phyloP scores from a whole-genome alignment of 2,888 invertebrate genomes.

The Tipula unca region DNA sequence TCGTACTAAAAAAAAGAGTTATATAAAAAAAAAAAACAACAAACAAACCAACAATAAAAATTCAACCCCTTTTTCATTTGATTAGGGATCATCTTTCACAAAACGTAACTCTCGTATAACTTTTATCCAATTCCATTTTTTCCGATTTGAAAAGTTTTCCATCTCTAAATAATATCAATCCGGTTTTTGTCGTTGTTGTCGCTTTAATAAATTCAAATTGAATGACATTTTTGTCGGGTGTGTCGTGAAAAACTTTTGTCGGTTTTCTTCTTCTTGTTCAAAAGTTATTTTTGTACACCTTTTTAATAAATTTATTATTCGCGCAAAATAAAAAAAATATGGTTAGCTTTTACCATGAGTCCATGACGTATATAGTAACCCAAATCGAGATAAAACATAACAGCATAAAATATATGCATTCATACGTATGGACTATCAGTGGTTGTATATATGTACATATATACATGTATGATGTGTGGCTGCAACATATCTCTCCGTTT shows the following conservation, averaged over 20 bases:
- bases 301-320: not conserved
- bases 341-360: not conserved
- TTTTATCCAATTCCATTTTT: constrained; percentile 1
- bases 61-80: not conserved
- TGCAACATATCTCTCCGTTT: not conserved
- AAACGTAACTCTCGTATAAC: not conserved
- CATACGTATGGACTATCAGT: not conserved
- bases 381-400: not conserved
- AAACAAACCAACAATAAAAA: not conserved
- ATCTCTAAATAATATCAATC: not conserved
- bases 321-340: not conserved
- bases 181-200: not conserved
- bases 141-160: not conserved
- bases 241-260: not conserved
- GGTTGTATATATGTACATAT: not conserved
- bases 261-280: not conserved
- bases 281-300: not conserved
- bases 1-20: not conserved
- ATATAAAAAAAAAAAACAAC: not conserved
- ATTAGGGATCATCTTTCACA: not conserved
- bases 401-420: not conserved
- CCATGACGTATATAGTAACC: too few relatives aligned
- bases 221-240: not conserved
- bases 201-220: not conserved
- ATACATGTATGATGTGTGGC: not conserved